Evolutionary conservation across 2,797 vertebrate species (phyloP), one percentile per base, ranked within the genome.

Genomic region (Premnoplex brunnescens): DNA sequence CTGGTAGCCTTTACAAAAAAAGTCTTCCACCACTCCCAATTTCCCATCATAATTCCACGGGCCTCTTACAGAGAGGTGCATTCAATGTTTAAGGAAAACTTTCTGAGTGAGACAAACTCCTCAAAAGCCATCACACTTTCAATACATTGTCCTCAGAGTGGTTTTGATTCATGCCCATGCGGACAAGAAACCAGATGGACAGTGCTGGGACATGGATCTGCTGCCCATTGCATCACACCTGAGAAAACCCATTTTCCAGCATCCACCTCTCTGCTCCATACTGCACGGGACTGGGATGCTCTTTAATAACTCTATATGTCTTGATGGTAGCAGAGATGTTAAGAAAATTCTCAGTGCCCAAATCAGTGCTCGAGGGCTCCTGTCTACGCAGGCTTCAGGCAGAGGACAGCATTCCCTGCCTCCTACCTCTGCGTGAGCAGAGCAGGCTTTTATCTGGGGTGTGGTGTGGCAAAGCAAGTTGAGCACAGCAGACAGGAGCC

Each of bases 391-490:
- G 59, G 34, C 52, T 51, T 39, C 64, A 27, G 17, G 4, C 49
- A 30, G 56, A 51, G 66, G 36, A 51, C 66, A 67, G 20, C 34
- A n/a, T 14, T n/a, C 36, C 60, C 43, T 28, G 13, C 55, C 28
- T 32, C 37, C 39, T 32, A 7, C 37, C 2, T 1, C 48, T 20
- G 69, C 24, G 3, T 3, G 14, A 22, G 5, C 1, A 0, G 5
- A 59, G 75, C 1, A 39, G 69, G 64, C 28, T 91, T 67, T 90
- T 51, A n/a, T 22, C 23, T 4, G 3, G 30, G 14, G 14, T 17
- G 58, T 49, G 78, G 34, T 1, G 1, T n/a, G 26, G 32, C n/a
- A 64, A 34, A 72, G 36, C 66, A 18, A 34, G 24, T 0, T 28
- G 28, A 72, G 69, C 27, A 12, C 37, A 68, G 48, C n/a, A 36